Base-by-base conservation (phyloP, 2,888 invertebrate genomes). In the Melinaea marsaeus region DNA sequence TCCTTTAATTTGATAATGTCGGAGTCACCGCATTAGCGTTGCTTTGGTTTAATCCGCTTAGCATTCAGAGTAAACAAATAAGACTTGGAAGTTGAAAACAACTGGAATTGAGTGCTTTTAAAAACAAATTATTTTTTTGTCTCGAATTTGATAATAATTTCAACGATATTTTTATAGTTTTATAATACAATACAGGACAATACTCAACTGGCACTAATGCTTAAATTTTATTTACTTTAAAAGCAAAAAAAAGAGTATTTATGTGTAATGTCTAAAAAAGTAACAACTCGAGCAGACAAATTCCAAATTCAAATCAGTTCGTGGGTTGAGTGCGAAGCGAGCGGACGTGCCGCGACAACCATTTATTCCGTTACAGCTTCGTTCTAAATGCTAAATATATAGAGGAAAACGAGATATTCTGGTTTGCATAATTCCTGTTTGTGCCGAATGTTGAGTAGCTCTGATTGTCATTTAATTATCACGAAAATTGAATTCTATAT, bases 271-370 rank as follows among this genome's bases (percentile, higher is more conserved):
- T 63, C 55, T 58, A 48, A 48, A 51, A 72, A 71, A 77, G 76
- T 69, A 74, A 72, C 75, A 78, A 82, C 75, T 79, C 71, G 71
- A 79, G 79, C 82, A 79, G 78, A 79, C 78, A 80, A 85, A 87
- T 86, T 86, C 86, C 76, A 84, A 86, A 88, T 88, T 88, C 85
- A 88, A 88, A 88, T 87, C 87, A 88, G 85, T 87, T 85, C 87
- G 88, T 87, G 88, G 88, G 85, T 77, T 60, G 86, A 79, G 84
- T 88, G 83, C 81, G 79, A 81, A 88, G 80, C 74, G 79, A 67
- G 78, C 78, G 81, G 85, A 88, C 87, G 86, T 88, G 87, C 81
- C 75, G 74, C 73, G 76, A 77, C 78, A 79, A 79, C 79, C 81
- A 81, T 84, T 87, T 84, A 84, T 85, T 85, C 84, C 83, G 84